These are phyloP conservation scores for Pedionomus torquatus DNA, from an alignment of 2,113 vertebrate genomes.

Conservation along the genomic window DNA sequence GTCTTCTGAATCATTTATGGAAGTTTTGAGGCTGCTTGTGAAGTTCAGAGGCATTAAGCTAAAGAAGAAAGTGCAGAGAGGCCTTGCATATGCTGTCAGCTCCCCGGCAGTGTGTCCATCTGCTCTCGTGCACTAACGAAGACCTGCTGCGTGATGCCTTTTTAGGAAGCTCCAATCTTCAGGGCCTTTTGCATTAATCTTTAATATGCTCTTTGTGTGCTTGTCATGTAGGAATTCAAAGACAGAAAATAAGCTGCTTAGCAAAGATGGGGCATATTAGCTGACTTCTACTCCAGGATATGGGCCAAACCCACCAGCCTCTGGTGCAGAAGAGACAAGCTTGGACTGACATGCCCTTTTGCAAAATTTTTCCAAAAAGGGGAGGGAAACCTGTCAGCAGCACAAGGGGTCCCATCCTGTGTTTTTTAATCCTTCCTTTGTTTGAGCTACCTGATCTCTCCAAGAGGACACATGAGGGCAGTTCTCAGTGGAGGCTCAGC, in stretches of 20 bases:
- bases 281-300: background rate
- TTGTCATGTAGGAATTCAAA: background rate
- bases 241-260: constrained; percentile 2
- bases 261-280: background rate
- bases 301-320: background rate
- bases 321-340: background rate
- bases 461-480: background rate
- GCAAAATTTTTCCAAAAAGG: background rate
- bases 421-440: background rate
- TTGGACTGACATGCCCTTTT: background rate
- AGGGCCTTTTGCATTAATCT: constrained; percentile 31
- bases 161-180: constrained; percentile 1
- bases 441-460: background rate
- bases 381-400: background rate
- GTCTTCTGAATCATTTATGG: constrained; percentile 48
- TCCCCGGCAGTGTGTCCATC: background rate
- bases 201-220: constrained; percentile 25
- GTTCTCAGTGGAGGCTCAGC: background rate
- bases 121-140: background rate
- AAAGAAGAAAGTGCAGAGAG: background rate
- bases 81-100: background rate
- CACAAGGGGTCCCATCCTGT: background rate
- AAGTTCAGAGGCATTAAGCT: constrained; percentile 39
- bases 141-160: background rate
- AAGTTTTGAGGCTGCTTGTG: background rate